These are phyloP conservation scores for Enteromius fasciolatus DNA, from an alignment of 2,797 vertebrate species.

Conservation along the genomic window DNA sequence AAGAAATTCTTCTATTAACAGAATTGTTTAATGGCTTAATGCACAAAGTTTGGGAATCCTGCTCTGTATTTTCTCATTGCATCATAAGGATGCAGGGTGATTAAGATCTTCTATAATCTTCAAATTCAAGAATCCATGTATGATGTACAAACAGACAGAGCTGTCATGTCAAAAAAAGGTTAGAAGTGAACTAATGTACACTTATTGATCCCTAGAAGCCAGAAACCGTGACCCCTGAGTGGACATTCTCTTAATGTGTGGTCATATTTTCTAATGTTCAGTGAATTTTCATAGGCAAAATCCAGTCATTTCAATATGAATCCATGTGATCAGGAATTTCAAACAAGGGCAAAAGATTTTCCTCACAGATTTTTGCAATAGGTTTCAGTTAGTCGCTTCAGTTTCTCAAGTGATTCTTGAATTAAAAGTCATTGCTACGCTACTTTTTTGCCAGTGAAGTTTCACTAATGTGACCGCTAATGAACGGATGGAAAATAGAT, in stretches of 20 bases:
- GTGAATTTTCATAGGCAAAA: neutral
- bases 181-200: conserved; percentile 2
- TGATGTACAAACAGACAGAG: neutral
- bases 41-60: conserved; percentile 24
- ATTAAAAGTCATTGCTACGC: neutral
- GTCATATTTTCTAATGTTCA: neutral
- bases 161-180: conserved; percentile 14
- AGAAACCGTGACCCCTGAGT: conserved; percentile 36
- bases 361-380: neutral
- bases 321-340: neutral
- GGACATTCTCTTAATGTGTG: conserved; percentile 32
- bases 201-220: conserved; percentile 8
- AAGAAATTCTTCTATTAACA: neutral
- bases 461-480: conserved; percentile 17
- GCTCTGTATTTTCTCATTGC: conserved; percentile 39
- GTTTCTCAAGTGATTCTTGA: neutral
- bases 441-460: neutral
- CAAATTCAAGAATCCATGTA: neutral
- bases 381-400: neutral
- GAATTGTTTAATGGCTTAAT: conserved; percentile 11
- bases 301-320: neutral
- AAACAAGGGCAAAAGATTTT: neutral
- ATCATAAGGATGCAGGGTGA: neutral
- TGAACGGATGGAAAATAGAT: conserved; percentile 29
- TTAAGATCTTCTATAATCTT: conserved; percentile 19